Conservation (phyloP, 2,888 invertebrate genomes). For the Amitus sp. region DNA sequence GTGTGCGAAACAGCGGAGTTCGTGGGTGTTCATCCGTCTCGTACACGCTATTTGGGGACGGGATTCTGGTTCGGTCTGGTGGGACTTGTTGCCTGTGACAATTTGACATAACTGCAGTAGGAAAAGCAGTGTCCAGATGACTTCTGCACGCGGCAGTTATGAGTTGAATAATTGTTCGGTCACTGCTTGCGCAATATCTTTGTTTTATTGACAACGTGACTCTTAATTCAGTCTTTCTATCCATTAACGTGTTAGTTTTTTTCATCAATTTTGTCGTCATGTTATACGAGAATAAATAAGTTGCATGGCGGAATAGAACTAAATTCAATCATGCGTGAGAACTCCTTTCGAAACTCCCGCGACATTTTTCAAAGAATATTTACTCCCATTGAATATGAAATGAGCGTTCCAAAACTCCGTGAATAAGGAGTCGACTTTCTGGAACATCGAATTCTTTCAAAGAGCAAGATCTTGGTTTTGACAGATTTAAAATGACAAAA, state of each 20-base stretch:
- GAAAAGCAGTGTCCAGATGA: slow-evolving; percentile 50
- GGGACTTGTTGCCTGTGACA: slow-evolving; percentile 62
- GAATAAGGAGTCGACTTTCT: too few species aligned
- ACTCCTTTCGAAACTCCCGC: too few species aligned
- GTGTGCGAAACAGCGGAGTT: too few species aligned
- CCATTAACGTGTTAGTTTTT: too few species aligned
- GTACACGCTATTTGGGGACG: slow-evolving; percentile 48
- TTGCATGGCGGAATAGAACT: too few species aligned
- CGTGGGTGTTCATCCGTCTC: slow-evolving; percentile 51
- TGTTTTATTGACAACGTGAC: slow-evolving; percentile 30
- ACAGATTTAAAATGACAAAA: too few species aligned
- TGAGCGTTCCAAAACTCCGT: too few species aligned
- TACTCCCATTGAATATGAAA: slow-evolving; percentile 9
- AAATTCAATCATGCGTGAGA: too few species aligned
- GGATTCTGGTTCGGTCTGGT: slow-evolving; percentile 63
- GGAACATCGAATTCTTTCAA: too few species aligned
- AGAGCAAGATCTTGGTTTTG: too few species aligned
- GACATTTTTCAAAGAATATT: slow-evolving; percentile 25
- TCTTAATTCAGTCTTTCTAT: slow-evolving; percentile 4
- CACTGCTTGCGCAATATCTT: slow-evolving; percentile 53
- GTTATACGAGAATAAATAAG: too few species aligned
- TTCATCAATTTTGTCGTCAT: too few species aligned
- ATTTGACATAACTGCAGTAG: slow-evolving; percentile 60
- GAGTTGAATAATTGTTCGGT: slow-evolving; percentile 65
- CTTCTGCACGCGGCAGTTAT: slow-evolving; percentile 61